These are phyloP conservation scores for Chamaedrilus cognettii DNA, from an alignment of 2,888 invertebrate species.

Conservation along the genomic window DNA sequence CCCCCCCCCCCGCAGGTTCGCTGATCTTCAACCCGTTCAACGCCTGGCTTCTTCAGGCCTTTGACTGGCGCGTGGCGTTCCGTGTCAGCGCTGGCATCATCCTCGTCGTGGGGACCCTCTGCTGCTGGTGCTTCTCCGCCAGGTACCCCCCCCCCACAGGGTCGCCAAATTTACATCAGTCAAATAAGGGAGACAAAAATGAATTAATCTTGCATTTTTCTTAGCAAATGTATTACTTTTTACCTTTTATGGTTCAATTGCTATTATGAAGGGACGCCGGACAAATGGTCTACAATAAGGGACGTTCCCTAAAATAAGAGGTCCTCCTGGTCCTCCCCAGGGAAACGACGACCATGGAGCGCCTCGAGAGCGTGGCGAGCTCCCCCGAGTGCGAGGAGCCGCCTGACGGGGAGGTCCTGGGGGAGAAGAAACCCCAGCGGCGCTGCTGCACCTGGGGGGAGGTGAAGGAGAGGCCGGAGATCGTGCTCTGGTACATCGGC, in stretches of 20 bases:
- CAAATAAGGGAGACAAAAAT: too few species aligned
- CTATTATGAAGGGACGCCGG: too few species aligned
- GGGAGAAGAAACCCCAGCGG: neutral
- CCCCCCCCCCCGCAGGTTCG: too few species aligned
- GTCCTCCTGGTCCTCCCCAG: too few species aligned
- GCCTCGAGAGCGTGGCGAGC: conserved; percentile 22
- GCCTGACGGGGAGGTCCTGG: neutral
- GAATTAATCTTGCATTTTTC: too few species aligned
- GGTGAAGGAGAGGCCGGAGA: conserved; percentile 40
- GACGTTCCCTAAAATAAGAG: too few species aligned
- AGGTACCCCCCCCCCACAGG: too few species aligned
- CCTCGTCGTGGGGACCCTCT: conserved; percentile 38
- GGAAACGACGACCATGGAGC: conserved; percentile 23
- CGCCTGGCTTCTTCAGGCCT: conserved; percentile 40
- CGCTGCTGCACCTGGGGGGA: conserved; percentile 39
- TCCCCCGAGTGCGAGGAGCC: neutral
- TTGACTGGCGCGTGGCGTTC: conserved; percentile 43
- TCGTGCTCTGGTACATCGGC: conserved; percentile 44
- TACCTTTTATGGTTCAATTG: too few species aligned
- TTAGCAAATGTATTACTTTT: too few species aligned
- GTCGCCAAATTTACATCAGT: too few species aligned
- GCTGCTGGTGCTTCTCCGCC: conserved; percentile 42
- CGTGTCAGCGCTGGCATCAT: conserved; percentile 39
- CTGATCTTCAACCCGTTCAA: conserved; percentile 45
- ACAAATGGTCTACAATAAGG: too few species aligned